A percentile compares a stretch with the other conserved stretches of the same genome.
phyloP scores from a whole-genome alignment of 2,888 invertebrate genomes.

The Nomada goodeniana region DNA sequence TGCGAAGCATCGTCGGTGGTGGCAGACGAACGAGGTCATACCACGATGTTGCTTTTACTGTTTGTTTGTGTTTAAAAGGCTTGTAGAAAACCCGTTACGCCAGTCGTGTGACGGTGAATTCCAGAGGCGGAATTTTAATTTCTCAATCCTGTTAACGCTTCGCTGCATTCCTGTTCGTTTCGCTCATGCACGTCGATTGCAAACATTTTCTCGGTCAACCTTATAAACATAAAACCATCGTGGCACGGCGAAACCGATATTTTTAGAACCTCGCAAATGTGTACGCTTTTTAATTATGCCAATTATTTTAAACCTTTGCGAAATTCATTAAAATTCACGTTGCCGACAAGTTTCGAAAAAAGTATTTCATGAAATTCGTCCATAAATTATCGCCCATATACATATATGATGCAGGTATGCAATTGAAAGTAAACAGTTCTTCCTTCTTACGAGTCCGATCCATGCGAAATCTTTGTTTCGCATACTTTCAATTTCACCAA shows the following conservation, averaged over 20 bases:
- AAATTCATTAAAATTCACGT: not conserved
- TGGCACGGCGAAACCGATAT: not conserved
- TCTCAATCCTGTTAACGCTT: slow-evolving; percentile 69
- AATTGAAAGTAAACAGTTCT: not conserved
- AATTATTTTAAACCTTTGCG: not conserved
- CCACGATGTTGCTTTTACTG: slow-evolving; percentile 47
- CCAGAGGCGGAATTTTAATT: slow-evolving; percentile 72
- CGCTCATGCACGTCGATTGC: slow-evolving; percentile 25
- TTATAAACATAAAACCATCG: not conserved
- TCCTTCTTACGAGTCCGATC: not conserved
- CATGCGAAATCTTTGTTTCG: not conserved
- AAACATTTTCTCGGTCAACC: slow-evolving; percentile 19
- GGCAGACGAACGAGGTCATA: slow-evolving; percentile 67
- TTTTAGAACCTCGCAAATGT: not conserved
- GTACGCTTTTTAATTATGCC: not conserved
- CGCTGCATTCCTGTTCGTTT: slow-evolving; percentile 58
- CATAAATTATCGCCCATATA: no score
- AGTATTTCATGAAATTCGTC: not conserved
- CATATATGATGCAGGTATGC: not conserved
- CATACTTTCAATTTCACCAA: not conserved
- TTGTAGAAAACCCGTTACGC: slow-evolving; percentile 67
- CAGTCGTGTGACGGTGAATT: slow-evolving; percentile 55
- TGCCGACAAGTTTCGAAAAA: not conserved
- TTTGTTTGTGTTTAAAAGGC: slow-evolving; percentile 47
- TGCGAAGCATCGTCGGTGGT: slow-evolving; percentile 28